Evolutionary conservation across 2,888 invertebrate genomes (phyloP), one percentile per base, ranked within the genome.

Genomic region (Chalcis sispes): DNA sequence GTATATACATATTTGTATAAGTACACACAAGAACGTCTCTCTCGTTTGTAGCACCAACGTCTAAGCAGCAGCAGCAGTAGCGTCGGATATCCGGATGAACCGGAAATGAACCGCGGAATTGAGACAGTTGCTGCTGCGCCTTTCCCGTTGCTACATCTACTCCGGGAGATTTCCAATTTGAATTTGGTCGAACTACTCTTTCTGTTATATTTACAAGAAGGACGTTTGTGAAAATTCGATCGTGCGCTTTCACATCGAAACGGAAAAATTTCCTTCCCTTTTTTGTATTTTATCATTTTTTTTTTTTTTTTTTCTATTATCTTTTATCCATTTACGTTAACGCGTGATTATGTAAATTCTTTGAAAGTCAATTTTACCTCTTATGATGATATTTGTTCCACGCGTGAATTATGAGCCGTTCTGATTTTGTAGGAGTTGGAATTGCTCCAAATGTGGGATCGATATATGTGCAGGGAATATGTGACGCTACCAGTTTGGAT

Each of bases 61-160:
- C n/a, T n/a, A n/a, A n/a, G n/a, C n/a, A n/a, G 32, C 8, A 32
- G 8, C 5, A 3, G 32, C 8, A 32, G 32, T 3, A 32, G 8
- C 8, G 8, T 8, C 8, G 48, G 48, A 20, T 20, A 3, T 50
- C 7, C 18, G 48, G 7, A 20, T 20, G 15, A 1, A 1, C 4
- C 67, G 67, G 54, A 56, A 67, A 67, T 67, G 67, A 67, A 67
- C 25, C 42, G 2, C 67, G 67, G 42, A 42, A 61, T 61, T 61
- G 61, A 42, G 61, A 61, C 42, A 40, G 61, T 36, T 25, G 23
- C 61, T 61, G n/a, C 25, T 48, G 48, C 48, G 48, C 20, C 10
- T 36, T 59, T 36, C 36, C 36, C 36, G 4, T 36, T n/a, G n/a
- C n/a, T n/a, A n/a, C n/a, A 32, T 13, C 46, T n/a, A n/a, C 59